A percentile compares a stretch with the other conserved stretches of the same genome.
These are phyloP conservation scores for Hermaeophaga mercurialis DNA, from an alignment of 2,888 invertebrate genomes.

Conservation along the genomic window DNA sequence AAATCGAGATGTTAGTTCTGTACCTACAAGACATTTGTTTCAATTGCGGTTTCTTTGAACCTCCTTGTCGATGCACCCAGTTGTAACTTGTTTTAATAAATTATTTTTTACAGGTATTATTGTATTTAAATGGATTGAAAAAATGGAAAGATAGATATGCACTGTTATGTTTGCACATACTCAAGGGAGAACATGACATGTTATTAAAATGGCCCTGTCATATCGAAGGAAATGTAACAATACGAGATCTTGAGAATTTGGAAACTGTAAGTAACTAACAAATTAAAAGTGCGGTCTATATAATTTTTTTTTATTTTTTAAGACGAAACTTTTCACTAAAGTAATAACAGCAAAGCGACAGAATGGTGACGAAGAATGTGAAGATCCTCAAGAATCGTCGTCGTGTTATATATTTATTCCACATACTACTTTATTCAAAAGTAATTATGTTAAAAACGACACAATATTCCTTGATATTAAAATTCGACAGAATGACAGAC, in stretches of 20 bases:
- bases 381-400: constrained; percentile 57
- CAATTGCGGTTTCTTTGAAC: no score
- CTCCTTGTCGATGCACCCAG: no score
- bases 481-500: constrained; percentile 42
- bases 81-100: no score
- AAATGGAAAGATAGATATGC: constrained; percentile 78
- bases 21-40: no score
- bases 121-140: constrained; percentile 75
- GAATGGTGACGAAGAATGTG: constrained; percentile 56
- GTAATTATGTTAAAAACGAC: constrained; percentile 65
- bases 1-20: no score
- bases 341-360: constrained; percentile 63
- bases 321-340: constrained; percentile 70
- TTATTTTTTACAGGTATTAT: constrained; percentile 62
- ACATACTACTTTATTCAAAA: constrained; percentile 66
- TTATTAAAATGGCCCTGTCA: constrained; percentile 76
- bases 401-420: constrained; percentile 70
- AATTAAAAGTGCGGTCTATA: not conserved
- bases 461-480: constrained; percentile 66
- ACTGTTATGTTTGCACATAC: constrained; percentile 70
- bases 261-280: constrained; percentile 43
- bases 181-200: constrained; percentile 74
- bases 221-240: constrained; percentile 66
- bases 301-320: constrained; percentile 35
- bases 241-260: constrained; percentile 63